phyloP scores from a whole-genome alignment of 2,888 invertebrate species.

The Saturnia japonica region DNA sequence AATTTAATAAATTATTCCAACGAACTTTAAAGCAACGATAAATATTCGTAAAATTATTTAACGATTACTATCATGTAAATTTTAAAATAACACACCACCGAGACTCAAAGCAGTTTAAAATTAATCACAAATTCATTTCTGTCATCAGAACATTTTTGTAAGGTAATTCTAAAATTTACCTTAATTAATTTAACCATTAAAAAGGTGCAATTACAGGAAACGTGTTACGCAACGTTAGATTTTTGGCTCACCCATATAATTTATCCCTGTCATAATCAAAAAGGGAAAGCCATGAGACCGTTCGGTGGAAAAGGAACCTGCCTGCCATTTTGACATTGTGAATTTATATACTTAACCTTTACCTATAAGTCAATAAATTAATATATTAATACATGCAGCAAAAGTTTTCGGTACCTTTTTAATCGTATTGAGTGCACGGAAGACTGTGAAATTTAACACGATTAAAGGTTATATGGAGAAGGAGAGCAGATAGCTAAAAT shows the following conservation, averaged over 20 bases:
- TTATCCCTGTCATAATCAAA: slow-evolving; percentile 5
- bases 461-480: too few species aligned
- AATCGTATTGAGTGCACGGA: too few species aligned
- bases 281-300: neutral
- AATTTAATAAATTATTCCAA: neutral
- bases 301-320: neutral
- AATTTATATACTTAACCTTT: neutral
- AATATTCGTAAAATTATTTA: neutral
- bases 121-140: slow-evolving; percentile 8
- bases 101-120: neutral
- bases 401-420: too few species aligned
- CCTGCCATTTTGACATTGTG: neutral
- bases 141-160: slow-evolving; percentile 4
- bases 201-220: slow-evolving; percentile 10
- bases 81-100: neutral
- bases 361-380: too few species aligned
- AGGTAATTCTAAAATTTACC: slow-evolving; percentile 3
- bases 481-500: too few species aligned
- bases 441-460: too few species aligned
- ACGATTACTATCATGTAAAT: neutral
- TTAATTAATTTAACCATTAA: slow-evolving; percentile 5
- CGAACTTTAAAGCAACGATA: neutral
- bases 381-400: too few species aligned
- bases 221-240: neutral
- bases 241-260: neutral